Conservation (phyloP, 2,888 invertebrate species). For the Caenorhabditis sp. region DNA sequence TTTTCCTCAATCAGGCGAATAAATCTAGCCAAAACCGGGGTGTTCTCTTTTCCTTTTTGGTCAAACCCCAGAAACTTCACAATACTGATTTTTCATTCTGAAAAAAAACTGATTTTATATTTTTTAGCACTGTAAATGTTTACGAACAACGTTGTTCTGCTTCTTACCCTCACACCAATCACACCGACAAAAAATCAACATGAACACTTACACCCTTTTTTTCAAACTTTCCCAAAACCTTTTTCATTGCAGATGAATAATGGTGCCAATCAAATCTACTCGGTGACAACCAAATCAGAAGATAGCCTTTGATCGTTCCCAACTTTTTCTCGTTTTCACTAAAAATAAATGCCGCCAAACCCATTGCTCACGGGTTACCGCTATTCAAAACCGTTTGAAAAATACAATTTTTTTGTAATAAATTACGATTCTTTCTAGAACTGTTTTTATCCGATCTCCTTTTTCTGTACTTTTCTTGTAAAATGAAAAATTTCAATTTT, state of each 20-base stretch:
- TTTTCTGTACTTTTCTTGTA: conserved; percentile 14
- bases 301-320: conserved; percentile 4
- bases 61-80: no score
- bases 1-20: no score
- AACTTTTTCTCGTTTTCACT: conserved; percentile 4
- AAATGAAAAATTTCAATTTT: background rate
- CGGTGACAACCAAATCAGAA: conserved; percentile 17
- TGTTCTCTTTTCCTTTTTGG: no score
- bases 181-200: no score
- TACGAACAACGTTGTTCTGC: no score
- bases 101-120: no score
- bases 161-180: no score
- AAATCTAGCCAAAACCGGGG: no score
- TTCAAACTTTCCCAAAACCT: background rate
- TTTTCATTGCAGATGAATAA: conserved; percentile 8
- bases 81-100: no score
- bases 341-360: conserved; percentile 1
- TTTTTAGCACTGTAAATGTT: no score
- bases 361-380: background rate
- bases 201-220: no score
- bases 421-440: background rate
- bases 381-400: no score
- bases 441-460: conserved; percentile 9
- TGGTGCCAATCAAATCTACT: conserved; percentile 25
- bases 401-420: background rate